These are phyloP conservation scores for Berghia stephanieae DNA, from an alignment of 1,140 invertebrate species.

Conservation along the genomic window DNA sequence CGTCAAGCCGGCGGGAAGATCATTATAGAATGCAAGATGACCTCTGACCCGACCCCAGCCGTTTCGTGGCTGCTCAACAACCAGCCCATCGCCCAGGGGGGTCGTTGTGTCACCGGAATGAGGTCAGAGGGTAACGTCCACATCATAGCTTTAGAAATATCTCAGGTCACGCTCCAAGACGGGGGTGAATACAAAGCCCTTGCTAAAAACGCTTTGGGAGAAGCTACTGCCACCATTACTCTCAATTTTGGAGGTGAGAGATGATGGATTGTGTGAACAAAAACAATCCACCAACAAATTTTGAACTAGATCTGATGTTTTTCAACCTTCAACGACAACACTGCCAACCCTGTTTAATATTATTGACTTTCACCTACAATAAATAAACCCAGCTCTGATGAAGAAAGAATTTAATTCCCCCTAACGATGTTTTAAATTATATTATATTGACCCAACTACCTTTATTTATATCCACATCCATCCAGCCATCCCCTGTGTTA, in stretches of 20 bases:
- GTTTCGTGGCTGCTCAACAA: slow-evolving; percentile 88
- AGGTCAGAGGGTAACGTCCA: slow-evolving; percentile 82
- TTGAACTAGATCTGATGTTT: no score
- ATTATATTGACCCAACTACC: no score
- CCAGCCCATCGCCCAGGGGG: slow-evolving; percentile 89
- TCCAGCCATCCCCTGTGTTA: no score
- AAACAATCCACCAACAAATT: no score
- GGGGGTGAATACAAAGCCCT: slow-evolving; percentile 96
- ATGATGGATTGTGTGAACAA: no score
- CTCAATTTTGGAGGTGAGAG: slow-evolving; percentile 86
- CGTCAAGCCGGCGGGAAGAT: slow-evolving; percentile 87
- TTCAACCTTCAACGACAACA: no score
- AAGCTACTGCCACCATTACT: slow-evolving; percentile 97
- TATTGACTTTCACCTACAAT: no score
- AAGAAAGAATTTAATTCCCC: no score
- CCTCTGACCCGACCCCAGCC: slow-evolving; percentile 91
- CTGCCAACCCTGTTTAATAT: no score
- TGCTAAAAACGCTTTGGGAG: slow-evolving; percentile 96
- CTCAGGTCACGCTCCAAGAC: slow-evolving; percentile 93
- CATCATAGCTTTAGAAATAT: slow-evolving; percentile 83
- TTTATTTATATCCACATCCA: no score
- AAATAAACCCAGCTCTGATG: no score
- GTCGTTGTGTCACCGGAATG: slow-evolving; percentile 90
- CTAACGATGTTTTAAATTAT: no score
- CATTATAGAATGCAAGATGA: slow-evolving; percentile 93